Evolutionary conservation across 2,888 invertebrate genomes (phyloP), one percentile per base, ranked within the genome.

Genomic region (Celastrina argiolus): DNA sequence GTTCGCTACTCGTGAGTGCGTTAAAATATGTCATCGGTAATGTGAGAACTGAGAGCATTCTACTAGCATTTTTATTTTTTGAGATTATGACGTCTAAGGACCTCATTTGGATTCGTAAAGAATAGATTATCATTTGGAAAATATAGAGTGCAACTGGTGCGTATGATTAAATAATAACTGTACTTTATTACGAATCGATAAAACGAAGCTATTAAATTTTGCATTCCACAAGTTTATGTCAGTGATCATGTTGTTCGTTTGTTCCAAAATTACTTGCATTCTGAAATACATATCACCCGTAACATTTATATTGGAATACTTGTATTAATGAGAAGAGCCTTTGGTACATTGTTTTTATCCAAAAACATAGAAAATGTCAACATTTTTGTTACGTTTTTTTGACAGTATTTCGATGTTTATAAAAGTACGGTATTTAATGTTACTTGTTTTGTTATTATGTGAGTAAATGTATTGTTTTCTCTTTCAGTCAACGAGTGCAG

Each of bases 31-130:
- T 89, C 90, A 89, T 88, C 83, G 87, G 89, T 89, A 89, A 90
- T 91, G 91, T 91, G 91, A 91, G 91, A 88, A 89, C 87, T 91
- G 91, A 91, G 91, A 88, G 90, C 87, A 84, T 81, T 83, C 77
- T 73, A 78, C 82, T 77, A 84, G 78, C 82, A 81, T 83, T 85
- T 83, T 81, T 83, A 87, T 85, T 87, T 86, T 85, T 82, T 79
- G 80, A 74, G 82, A 88, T 77, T 85, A 85, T 83, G 87, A 85
- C 83, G 82, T 85, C 81, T 84, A 77, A 80, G 78, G 78, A 78
- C 82, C 77, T 72, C 73, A 80, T 81, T 84, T 76, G 80, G 79
- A 82, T 78, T 78, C 76, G 73, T 76, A 77, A 78, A 78, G 78
- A 80, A 77, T 87, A 87, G 79, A 80, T 77, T 80, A 75, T 76